Base-by-base conservation (phyloP, 2,113 vertebrate genomes). In the Aspiorhynchus laticeps region DNA sequence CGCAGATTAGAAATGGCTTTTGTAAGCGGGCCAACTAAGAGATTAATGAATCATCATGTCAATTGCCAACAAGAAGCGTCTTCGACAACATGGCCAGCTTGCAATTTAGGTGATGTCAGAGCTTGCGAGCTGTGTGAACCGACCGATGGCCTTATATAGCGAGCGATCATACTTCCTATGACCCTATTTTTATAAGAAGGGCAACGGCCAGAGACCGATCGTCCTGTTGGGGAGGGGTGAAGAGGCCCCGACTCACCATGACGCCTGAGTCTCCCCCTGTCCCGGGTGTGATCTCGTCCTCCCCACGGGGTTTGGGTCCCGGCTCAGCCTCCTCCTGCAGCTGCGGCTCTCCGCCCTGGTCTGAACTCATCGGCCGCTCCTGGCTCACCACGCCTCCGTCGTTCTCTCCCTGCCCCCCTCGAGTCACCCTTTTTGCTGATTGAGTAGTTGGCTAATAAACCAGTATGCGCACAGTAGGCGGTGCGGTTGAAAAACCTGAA, bases 301-400 rank as follows among this genome's bases (percentile, higher is more conserved):
- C 93, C 91, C 88, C 93, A 84, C 91, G 91, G 93, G 90, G 93
- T 92, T 91, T 88, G 92, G 93, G 93, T 94, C 93, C 93, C 90
- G 94, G 93, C 88, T 95, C 94, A 92, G 93, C 92, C 94, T 94
- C 94, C 95, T 94, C 94, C 95, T 95, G 90, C 95, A 93, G 93
- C 93, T 94, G 95, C 94, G 94, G 94, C 93, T 94, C 95, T 94
- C 91, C 93, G 94, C 92, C 95, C 95, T 94, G 95, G 82, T 95
- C 95, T 94, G 95, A 96, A 96, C 94, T 96, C 95, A 96, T 96
- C 94, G 94, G 95, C 95, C 93, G 95, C 93, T 93, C 93, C 94
- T 94, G 92, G 93, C 93, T 95, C 93, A 92, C 95, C 91, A 91
- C 92, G 90, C 92, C 94, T 90, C 93, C 93, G 92, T 94, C 94